A percentile compares a stretch with the other conserved stretches of the same genome.
These are phyloP conservation scores for Papilio machaon DNA, from an alignment of 1,140 invertebrate species.

Conservation along the genomic window DNA sequence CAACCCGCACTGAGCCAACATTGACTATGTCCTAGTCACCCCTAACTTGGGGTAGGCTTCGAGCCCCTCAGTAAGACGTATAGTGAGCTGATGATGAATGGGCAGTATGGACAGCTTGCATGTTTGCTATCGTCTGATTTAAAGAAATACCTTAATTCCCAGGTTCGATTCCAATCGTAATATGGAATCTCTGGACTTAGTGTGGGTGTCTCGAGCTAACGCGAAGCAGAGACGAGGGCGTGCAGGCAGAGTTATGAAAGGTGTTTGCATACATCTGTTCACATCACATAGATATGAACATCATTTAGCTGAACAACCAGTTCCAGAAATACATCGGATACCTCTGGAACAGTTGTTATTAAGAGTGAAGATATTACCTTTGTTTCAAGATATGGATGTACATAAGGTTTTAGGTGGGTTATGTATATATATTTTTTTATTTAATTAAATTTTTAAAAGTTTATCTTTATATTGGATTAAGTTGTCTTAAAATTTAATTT, in stretches of 20 bases:
- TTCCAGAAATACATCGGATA: conserved; percentile 92
- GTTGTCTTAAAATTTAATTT: too few relatives aligned
- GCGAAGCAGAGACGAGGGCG: conserved; percentile 91
- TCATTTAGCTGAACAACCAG: conserved; percentile 83
- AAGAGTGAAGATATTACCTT: conserved; percentile 92
- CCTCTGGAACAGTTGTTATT: conserved; percentile 94
- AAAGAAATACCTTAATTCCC: neutral
- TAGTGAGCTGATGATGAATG: too few relatives aligned
- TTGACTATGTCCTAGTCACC: too few relatives aligned
- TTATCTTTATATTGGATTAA: too few relatives aligned
- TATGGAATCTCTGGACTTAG: conserved; percentile 91
- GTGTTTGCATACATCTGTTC: conserved; percentile 91
- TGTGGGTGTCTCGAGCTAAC: conserved; percentile 92
- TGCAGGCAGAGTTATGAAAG: conserved; percentile 94
- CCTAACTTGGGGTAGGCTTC: too few relatives aligned
- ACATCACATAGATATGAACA: conserved; percentile 87
- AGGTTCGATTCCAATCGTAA: conserved; percentile 91
- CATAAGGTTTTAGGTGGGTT: conserved; percentile 85
- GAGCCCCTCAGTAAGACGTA: too few relatives aligned
- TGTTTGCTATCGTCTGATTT: neutral
- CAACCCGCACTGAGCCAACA: too few relatives aligned
- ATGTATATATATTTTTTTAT: neutral
- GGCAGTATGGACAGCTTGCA: too few relatives aligned
- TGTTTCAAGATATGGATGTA: conserved; percentile 85
- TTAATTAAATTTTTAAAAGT: neutral